phyloP scores from a whole-genome alignment of 2,888 invertebrate species.

The Hirtodrosophila trivittata region DNA sequence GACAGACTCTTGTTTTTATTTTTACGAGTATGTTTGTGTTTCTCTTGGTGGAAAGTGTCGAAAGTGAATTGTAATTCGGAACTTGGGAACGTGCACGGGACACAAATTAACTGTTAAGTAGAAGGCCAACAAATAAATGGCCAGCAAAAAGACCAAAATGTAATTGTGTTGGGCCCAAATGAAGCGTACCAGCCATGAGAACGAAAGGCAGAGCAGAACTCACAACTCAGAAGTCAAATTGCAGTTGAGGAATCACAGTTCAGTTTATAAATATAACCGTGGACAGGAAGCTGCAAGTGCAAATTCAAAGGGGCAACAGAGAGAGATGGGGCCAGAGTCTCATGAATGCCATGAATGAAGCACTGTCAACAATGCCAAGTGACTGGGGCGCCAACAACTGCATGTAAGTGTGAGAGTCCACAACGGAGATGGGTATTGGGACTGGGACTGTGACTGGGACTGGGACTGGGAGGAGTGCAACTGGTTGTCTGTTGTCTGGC shows the following conservation, averaged over 20 bases:
- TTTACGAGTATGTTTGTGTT: conserved; percentile 14
- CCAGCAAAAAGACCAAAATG: conserved; percentile 16
- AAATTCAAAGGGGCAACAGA: too few relatives aligned
- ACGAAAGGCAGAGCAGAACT: not conserved
- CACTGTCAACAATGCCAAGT: conserved; percentile 70
- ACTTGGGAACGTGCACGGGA: conserved; percentile 51
- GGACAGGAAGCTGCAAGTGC: too few relatives aligned
- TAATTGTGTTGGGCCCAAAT: conserved; percentile 36
- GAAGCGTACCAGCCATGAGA: conserved; percentile 7
- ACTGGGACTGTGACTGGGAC: not conserved
- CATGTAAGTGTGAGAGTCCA: not conserved
- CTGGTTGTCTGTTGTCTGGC: conserved; percentile 52
- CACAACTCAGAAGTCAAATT: conserved; percentile 52
- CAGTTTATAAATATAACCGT: conserved; percentile 66
- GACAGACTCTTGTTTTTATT: conserved; percentile 10
- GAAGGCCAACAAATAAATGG: conserved; percentile 31
- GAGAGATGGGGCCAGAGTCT: conserved; percentile 18
- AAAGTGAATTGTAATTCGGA: conserved; percentile 62
- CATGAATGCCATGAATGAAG: conserved; percentile 71
- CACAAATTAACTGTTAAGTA: conserved; percentile 65
- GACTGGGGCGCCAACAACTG: conserved; percentile 35
- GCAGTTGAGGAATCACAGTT: conserved; percentile 70
- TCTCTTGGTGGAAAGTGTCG: conserved; percentile 45
- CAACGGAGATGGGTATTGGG: conserved; percentile 1
- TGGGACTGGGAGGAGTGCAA: conserved; percentile 27